phyloP scores from a whole-genome alignment of 1,140 invertebrate genomes.

The Lasioglossum albipes region DNA sequence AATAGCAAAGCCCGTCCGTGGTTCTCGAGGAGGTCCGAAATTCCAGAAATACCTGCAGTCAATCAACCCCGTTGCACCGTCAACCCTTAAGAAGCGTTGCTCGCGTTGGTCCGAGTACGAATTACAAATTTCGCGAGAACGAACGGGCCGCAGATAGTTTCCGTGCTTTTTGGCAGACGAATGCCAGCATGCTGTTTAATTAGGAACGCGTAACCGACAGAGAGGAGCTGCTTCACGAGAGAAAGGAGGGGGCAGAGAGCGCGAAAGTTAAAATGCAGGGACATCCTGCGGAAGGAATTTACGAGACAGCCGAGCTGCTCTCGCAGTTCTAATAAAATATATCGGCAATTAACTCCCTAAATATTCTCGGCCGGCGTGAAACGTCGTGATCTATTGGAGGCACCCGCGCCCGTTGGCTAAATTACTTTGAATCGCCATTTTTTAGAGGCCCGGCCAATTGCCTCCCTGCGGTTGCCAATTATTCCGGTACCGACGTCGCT shows the following conservation, averaged over 20 bases:
- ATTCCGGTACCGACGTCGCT: slow-evolving; percentile 53
- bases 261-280: slow-evolving; percentile 72
- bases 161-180: slow-evolving; percentile 52
- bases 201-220: slow-evolving; percentile 64
- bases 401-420: slow-evolving; percentile 65
- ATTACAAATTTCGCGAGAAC: slow-evolving; percentile 28
- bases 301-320: slow-evolving; percentile 71
- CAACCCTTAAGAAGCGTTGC: background rate
- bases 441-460: slow-evolving; percentile 74
- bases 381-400: slow-evolving; percentile 75
- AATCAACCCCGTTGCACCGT: background rate
- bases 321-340: slow-evolving; percentile 78
- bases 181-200: slow-evolving; percentile 69
- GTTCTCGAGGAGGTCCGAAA: background rate
- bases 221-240: background rate
- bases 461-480: slow-evolving; percentile 70
- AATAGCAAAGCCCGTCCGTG: too few species aligned
- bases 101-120: background rate
- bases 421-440: slow-evolving; percentile 79
- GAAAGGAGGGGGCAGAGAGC: slow-evolving; percentile 18
- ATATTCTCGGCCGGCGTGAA: slow-evolving; percentile 77
- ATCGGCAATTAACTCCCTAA: slow-evolving; percentile 80
- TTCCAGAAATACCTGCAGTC: background rate
- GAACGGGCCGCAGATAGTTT: slow-evolving; percentile 14
- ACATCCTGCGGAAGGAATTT: slow-evolving; percentile 77